Base-by-base conservation (phyloP, 2,888 invertebrate species). In the Tipula helvola region DNA sequence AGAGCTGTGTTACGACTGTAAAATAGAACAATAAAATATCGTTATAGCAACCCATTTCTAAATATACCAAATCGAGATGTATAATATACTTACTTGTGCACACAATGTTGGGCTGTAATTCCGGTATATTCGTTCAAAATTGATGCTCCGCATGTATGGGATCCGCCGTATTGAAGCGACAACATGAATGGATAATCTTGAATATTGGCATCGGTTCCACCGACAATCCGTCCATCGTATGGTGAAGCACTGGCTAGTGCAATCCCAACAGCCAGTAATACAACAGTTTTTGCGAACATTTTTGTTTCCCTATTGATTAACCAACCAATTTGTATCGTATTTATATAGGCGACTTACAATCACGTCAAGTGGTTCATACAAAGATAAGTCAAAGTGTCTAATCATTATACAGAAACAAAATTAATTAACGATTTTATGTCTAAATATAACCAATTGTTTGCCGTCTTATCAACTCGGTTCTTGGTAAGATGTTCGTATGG, bases 131-230 rank as follows among this genome's bases (percentile, higher is more conserved):
- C 47, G 86, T 88, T 88, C 13, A 89, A 7, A n/a, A 89, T 87
- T 12, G 86, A 87, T 86, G 87, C 88, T 18, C 88, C 88, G 57
- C 88, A 88, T 16, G 36, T 13, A 52, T 87, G 86, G 3, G 13
- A 44, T 12, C 52, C 85, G 16, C 44, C 41, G 10, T 39, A 86
- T 86, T 86, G 71, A 3, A 88, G 36, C 12, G 90, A 89, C 12
- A 89, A 87, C 88, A 89, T 89, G 87, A 89, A 89, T 4, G 90
- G 89, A 87, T 89, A 89, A 86, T 89, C 88, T 13, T 88, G 88
- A 39, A 87, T 87, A 0, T 18, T 86, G 8, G 89, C 90, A 85
- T 88, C 86, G 7, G 87, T 44, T 5, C 90, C 90, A 44, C 88
- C 88, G 7, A 89, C 88, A n/a, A 90, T 88, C n/a, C 86, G 85